phyloP scores from a whole-genome alignment of 2,888 invertebrate genomes.

The Ectobius pallidus region DNA sequence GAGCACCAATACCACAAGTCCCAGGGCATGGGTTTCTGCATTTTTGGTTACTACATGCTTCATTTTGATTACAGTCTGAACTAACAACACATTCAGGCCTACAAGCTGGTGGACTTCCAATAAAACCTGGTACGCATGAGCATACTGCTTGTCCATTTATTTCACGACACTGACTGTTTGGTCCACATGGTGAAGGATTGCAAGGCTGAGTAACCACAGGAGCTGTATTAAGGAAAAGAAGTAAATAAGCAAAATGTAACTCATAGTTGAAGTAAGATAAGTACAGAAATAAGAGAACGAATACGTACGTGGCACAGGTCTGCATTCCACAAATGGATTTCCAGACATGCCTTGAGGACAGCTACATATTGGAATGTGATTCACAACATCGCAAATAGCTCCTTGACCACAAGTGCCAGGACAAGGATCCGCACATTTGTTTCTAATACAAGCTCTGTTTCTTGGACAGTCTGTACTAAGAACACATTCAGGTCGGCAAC shows the following conservation, averaged over 20 bases:
- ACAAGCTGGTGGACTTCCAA: conserved; percentile 60
- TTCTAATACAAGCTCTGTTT: conserved; percentile 62
- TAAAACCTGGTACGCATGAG: conserved; percentile 57
- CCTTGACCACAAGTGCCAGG: conserved; percentile 69
- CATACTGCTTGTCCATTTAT: conserved; percentile 58
- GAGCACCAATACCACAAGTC: conserved; percentile 73
- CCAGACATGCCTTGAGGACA: conserved; percentile 61
- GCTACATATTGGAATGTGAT: conserved; percentile 51
- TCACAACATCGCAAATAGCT: conserved; percentile 53
- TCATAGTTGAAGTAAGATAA: no score
- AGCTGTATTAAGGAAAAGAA: conserved; percentile 58
- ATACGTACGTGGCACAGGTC: conserved; percentile 61
- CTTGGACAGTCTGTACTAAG: conserved; percentile 63
- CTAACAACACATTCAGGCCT: conserved; percentile 71
- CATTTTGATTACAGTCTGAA: conserved; percentile 73
- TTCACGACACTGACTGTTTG: conserved; percentile 64
- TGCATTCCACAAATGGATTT: conserved; percentile 73
- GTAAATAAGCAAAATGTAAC: background rate
- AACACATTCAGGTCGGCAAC: conserved; percentile 65
- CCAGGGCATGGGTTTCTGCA: conserved; percentile 81
- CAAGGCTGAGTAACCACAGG: conserved; percentile 48
- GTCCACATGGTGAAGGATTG: conserved; percentile 52
- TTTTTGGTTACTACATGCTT: conserved; percentile 80
- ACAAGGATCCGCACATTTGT: conserved; percentile 65
- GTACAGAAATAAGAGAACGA: no score